Conservation (phyloP, 2,888 invertebrate species). For the Malacosoma neustria region DNA sequence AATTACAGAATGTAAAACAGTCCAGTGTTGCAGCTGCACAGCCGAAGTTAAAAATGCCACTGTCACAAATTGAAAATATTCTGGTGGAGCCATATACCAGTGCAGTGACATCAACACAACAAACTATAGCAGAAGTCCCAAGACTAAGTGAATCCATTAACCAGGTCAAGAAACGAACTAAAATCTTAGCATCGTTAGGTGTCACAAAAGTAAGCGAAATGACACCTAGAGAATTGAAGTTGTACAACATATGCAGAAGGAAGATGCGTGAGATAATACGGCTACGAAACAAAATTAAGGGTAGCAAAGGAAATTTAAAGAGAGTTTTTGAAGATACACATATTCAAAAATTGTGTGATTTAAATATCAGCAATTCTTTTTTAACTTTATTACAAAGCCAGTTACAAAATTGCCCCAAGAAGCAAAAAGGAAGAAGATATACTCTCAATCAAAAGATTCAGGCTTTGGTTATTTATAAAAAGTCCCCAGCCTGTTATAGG, state of each 20-base stretch:
- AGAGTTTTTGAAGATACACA: neutral
- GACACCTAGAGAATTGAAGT: neutral
- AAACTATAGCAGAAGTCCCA: no score
- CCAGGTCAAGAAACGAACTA: neutral
- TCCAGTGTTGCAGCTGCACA: neutral
- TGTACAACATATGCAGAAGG: no score
- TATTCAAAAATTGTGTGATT: neutral
- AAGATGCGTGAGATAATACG: neutral
- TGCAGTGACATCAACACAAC: no score
- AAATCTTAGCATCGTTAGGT: neutral
- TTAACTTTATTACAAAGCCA: conserved; percentile 4
- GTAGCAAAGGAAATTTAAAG: neutral
- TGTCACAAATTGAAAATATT: no score
- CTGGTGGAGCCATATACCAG: no score
- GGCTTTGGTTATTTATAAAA: conserved; percentile 2
- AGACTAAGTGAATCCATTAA: no score
- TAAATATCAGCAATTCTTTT: no score
- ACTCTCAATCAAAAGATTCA: conserved; percentile 1
- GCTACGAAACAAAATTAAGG: neutral
- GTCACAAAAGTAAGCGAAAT: neutral
- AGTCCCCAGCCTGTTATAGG: conserved; percentile 4
- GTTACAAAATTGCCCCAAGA: conserved; percentile 1
- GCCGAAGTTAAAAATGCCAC: no score
- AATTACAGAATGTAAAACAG: neutral
- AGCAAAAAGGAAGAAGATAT: conserved; percentile 3